Evolutionary conservation across 35 echinoderm and acorn worm genomes (phyloP).

Genomic region (Diadema setosum): DNA sequence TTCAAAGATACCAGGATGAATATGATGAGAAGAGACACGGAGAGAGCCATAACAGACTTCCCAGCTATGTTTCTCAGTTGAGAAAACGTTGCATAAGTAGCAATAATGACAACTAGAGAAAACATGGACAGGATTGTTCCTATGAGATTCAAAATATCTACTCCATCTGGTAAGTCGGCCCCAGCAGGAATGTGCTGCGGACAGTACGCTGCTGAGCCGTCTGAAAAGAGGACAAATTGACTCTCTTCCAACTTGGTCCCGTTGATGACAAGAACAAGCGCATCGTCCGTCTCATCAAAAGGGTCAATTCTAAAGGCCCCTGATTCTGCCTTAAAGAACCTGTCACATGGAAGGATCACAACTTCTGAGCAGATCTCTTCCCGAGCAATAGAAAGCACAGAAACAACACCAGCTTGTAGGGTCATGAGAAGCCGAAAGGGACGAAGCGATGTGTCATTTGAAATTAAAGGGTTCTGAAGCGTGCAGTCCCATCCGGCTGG

Average conservation of each 20-base stretch:
- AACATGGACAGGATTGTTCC: slow-evolving; percentile 17
- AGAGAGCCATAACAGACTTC: slow-evolving; percentile 6
- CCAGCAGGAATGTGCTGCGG: background rate
- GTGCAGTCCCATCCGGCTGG: background rate
- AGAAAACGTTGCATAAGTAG: slow-evolving; percentile 24
- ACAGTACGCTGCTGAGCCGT: background rate
- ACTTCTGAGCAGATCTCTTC: background rate
- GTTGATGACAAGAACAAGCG: background rate
- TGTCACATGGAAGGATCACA: background rate
- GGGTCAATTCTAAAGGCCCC: background rate
- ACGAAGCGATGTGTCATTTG: background rate
- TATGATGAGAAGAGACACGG: background rate
- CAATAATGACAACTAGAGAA: background rate
- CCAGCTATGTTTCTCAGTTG: slow-evolving; percentile 24
- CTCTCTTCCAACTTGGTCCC: background rate
- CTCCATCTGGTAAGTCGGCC: background rate
- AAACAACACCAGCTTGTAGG: background rate
- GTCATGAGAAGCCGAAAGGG: background rate
- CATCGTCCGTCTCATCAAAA: background rate
- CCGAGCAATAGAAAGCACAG: background rate
- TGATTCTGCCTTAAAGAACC: background rate
- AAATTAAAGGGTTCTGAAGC: background rate
- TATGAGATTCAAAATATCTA: background rate
- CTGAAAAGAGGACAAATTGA: background rate
- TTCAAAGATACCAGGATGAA: background rate